Base-by-base conservation (phyloP, 2,113 vertebrate genomes). In the Puntigrus tetrazona region DNA sequence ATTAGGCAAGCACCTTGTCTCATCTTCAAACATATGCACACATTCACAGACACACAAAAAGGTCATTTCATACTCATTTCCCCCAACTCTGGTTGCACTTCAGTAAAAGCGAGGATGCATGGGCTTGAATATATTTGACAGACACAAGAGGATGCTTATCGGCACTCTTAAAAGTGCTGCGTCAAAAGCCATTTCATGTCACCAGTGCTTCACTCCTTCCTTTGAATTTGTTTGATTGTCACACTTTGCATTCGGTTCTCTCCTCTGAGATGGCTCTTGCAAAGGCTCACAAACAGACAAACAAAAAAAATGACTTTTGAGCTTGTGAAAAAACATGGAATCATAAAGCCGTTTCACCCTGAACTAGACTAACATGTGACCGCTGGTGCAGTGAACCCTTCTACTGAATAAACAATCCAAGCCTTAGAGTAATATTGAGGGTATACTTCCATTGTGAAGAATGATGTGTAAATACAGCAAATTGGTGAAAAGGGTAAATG, bases 1-100 rank as follows among this genome's bases (percentile, higher is more conserved):
- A 96, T 96, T 96, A 96, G 92, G 94, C 94, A 94, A 95, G 95
- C 95, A 96, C 95, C 94, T 95, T 95, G 94, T 96, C 95, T 96
- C 95, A 95, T 96, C 95, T 95, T 94, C 94, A 94, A 95, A 94
- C 94, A 95, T 85, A 84, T 87, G 88, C 88, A 85, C 69, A 87
- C 85, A 83, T 88, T 88, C 84, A 78, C 57, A 78, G 72, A 63
- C 80, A 72, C 93, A 93, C 92, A 95, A 95, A 96, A 96, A 96
- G 96, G 96, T 96, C 96, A 96, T 92, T 95, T 95, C 95, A 95
- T 93, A 93, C 94, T 96, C 95, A 94, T 96, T 95, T 95, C 84
- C 95, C 93, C 95, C 91, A 89, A 94, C 95, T 95, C 91, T 79
- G 43, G 74, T 86, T 63, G 55, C 50, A 52, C 81, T 74, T 61